These are phyloP conservation scores for Salpingus planirostris DNA, from an alignment of 2,888 invertebrate genomes.

Conservation along the genomic window DNA sequence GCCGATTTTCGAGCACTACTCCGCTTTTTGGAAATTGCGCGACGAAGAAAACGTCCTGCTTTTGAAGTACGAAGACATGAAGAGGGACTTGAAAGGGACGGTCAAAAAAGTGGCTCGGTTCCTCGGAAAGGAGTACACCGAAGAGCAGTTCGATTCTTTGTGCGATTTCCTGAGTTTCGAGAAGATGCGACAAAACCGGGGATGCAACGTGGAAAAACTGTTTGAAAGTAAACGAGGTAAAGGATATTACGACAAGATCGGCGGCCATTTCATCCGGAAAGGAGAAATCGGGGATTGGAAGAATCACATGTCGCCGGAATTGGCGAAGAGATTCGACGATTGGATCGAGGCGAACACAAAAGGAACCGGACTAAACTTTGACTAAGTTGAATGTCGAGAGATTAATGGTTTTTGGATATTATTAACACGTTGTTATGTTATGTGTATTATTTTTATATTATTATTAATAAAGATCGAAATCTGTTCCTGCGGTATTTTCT, in stretches of 20 bases:
- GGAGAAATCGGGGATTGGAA: constrained; percentile 37
- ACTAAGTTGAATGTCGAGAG: too few species aligned
- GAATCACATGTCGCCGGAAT: constrained; percentile 59
- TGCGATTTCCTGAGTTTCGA: constrained; percentile 28
- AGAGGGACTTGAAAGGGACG: constrained; percentile 21
- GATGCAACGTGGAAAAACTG: constrained; percentile 46
- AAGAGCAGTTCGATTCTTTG: constrained; percentile 21
- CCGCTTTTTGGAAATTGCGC: constrained; percentile 29
- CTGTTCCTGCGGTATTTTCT: too few species aligned
- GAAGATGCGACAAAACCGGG: constrained; percentile 48
- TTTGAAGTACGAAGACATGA: constrained; percentile 32
- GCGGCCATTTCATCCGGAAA: constrained; percentile 42
- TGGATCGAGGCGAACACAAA: constrained; percentile 58
- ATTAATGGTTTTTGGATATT: too few species aligned
- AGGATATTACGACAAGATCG: constrained; percentile 27
- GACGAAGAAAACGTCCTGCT: constrained; percentile 29
- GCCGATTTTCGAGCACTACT: constrained; percentile 51
- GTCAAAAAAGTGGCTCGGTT: constrained; percentile 25
- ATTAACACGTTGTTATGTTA: too few species aligned
- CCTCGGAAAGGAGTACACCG: constrained; percentile 21
- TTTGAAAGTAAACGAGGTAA: constrained; percentile 33
- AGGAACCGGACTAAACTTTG: constrained; percentile 47
- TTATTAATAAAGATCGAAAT: too few species aligned
- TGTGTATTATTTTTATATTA: too few species aligned
- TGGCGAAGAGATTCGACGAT: constrained; percentile 62